Percentiles rank a stretch among this genome's conserved stretches.
Evolutionary conservation across 2,888 invertebrate species (phyloP).

Genomic region (Antitype chi): DNA sequence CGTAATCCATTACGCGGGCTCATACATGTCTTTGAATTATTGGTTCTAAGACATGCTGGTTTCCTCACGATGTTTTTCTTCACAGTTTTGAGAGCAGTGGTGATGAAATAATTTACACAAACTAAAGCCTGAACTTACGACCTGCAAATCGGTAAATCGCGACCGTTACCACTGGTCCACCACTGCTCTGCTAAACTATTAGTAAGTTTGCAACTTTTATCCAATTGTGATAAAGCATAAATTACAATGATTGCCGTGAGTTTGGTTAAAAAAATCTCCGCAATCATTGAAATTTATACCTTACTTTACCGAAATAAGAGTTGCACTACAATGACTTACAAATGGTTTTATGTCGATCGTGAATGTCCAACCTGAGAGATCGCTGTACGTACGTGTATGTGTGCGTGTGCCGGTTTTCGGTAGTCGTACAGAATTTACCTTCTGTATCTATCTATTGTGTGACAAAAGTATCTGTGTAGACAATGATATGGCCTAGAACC

Average conservation of each 20-base stretch:
- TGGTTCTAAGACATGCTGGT: too few species aligned
- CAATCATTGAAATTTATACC: not conserved
- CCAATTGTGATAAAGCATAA: not conserved
- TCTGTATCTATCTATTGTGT: slow-evolving; percentile 7
- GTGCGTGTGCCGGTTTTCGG: not conserved
- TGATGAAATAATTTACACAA: too few species aligned
- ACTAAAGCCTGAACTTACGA: too few species aligned
- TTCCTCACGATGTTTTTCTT: too few species aligned
- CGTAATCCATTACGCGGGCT: too few species aligned
- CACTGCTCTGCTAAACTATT: too few species aligned
- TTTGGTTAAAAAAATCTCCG: not conserved
- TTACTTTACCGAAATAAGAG: not conserved
- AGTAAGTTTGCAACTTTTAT: not conserved
- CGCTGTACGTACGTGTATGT: not conserved
- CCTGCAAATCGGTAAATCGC: too few species aligned
- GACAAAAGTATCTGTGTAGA: slow-evolving; percentile 52
- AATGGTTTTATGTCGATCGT: not conserved
- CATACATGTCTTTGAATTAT: too few species aligned
- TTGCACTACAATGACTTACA: not conserved
- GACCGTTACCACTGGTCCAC: too few species aligned
- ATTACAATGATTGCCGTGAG: too few species aligned
- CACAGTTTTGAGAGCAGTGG: too few species aligned
- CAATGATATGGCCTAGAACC: slow-evolving; percentile 66
- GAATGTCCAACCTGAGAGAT: not conserved
- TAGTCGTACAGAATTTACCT: not conserved